Percentiles rank a stretch among this genome's conserved stretches.
phyloP scores from a whole-genome alignment of 2,113 vertebrate species.

The Nicator chloris region DNA sequence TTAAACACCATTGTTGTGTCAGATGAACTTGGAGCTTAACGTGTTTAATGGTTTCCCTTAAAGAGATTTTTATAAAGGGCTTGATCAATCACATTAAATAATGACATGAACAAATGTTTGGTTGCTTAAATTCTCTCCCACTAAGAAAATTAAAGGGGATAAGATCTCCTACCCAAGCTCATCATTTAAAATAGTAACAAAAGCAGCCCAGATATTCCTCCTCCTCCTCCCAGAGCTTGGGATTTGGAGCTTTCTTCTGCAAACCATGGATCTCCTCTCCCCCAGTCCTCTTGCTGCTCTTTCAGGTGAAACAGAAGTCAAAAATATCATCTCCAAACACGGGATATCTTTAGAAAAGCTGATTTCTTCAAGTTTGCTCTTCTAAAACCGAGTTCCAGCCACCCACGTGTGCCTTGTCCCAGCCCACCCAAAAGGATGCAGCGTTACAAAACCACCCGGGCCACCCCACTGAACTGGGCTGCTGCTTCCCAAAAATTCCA shows the following conservation, averaged over 20 bases:
- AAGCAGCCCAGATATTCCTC: not conserved
- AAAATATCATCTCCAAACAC: not conserved
- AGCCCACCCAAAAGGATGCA: not conserved
- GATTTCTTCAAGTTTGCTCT: not conserved
- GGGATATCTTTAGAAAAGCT: not conserved
- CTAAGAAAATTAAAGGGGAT: not conserved
- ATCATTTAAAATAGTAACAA: not conserved
- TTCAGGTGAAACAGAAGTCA: not conserved
- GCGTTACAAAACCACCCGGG: not conserved
- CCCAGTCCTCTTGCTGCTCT: not conserved
- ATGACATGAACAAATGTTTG: not conserved
- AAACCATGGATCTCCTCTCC: not conserved
- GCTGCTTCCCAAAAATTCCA: not conserved
- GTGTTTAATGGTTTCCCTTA: not conserved
- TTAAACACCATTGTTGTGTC: not conserved
- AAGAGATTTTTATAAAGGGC: not conserved
- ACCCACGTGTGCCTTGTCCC: not conserved
- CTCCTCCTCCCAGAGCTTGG: not conserved
- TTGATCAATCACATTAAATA: not conserved
- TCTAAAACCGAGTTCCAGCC: not conserved
- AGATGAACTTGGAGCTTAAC: not conserved
- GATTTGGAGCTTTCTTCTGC: not conserved
- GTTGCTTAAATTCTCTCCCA: not conserved
- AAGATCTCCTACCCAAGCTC: not conserved
- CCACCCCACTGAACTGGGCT: not conserved